phyloP scores from a whole-genome alignment of 2,888 invertebrate genomes.

The Tribolium freemani region DNA sequence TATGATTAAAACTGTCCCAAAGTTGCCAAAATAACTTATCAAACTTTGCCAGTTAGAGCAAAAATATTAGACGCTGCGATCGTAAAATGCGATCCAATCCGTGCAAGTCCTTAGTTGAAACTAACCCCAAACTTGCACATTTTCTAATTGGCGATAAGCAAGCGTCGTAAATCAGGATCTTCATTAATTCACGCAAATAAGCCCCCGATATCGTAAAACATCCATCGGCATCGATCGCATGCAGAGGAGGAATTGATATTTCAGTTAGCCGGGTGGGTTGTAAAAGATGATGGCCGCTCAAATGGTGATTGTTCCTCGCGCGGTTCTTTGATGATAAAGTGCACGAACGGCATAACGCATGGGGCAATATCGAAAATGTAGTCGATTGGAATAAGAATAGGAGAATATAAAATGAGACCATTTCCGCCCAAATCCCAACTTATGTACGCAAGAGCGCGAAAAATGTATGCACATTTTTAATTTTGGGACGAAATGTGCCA shows the following conservation, averaged over 20 bases:
- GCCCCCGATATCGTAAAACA: conserved; percentile 28
- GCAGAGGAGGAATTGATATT: conserved; percentile 44
- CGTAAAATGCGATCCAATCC: conserved; percentile 23
- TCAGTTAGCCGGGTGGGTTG: conserved; percentile 39
- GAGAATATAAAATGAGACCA: conserved; percentile 58
- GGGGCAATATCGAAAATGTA: conserved; percentile 61
- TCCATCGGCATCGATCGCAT: conserved; percentile 37
- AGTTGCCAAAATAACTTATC: conserved; percentile 34
- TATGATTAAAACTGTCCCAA: conserved; percentile 31
- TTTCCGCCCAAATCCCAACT: conserved; percentile 36
- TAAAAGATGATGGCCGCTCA: conserved; percentile 55
- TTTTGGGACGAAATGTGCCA: not conserved
- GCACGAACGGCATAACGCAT: conserved; percentile 60
- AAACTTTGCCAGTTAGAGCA: conserved; percentile 18
- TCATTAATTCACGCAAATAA: conserved; percentile 47
- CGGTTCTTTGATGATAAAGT: conserved; percentile 60
- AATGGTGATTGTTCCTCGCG: conserved; percentile 60
- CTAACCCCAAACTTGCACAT: conserved; percentile 4
- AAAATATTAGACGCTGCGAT: conserved; percentile 24
- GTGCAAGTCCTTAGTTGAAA: conserved; percentile 16
- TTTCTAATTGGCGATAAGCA: conserved; percentile 34
- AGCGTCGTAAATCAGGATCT: conserved; percentile 47
- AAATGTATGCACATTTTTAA: not conserved
- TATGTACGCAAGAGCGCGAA: not conserved
- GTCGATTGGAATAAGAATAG: conserved; percentile 62